Evolutionary conservation across 2,797 vertebrate genomes (phyloP).

Genomic region (Chloroceryle inda): DNA sequence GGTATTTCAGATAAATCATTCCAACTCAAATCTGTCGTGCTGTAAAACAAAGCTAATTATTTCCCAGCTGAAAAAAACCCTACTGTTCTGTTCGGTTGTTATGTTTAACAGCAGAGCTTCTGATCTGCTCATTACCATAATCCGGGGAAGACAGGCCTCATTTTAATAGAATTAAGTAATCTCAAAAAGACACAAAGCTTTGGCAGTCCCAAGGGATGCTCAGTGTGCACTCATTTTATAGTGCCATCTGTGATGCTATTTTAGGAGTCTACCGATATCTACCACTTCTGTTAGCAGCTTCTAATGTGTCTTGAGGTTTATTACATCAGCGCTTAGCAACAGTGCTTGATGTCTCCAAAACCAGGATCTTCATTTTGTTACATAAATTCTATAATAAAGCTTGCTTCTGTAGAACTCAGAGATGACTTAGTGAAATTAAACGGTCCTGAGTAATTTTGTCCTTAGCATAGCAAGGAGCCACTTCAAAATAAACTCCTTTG

Average conservation of each 20-base stretch:
- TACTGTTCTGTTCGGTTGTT: neutral
- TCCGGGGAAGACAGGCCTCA: neutral
- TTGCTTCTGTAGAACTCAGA: neutral
- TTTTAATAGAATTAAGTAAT: constrained; percentile 37
- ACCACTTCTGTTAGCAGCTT: neutral
- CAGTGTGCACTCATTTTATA: neutral
- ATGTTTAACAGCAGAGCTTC: neutral
- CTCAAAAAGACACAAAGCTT: constrained; percentile 10
- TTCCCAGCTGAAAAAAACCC: neutral
- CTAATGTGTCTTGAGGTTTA: neutral
- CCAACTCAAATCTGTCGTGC: neutral
- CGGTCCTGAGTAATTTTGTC: neutral
- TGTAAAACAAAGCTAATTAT: neutral
- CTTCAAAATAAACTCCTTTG: neutral
- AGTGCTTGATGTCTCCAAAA: neutral
- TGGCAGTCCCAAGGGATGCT: constrained; percentile 7
- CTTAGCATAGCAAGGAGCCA: neutral
- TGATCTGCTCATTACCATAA: constrained; percentile 41
- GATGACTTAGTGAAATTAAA: neutral
- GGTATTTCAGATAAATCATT: neutral
- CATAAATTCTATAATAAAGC: neutral
- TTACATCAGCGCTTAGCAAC: neutral
- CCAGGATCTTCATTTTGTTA: neutral
- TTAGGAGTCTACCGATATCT: neutral
- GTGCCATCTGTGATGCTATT: constrained; percentile 29